phyloP scores from a whole-genome alignment of 1,140 invertebrate genomes.

The Yoshiicerus persimilis region DNA sequence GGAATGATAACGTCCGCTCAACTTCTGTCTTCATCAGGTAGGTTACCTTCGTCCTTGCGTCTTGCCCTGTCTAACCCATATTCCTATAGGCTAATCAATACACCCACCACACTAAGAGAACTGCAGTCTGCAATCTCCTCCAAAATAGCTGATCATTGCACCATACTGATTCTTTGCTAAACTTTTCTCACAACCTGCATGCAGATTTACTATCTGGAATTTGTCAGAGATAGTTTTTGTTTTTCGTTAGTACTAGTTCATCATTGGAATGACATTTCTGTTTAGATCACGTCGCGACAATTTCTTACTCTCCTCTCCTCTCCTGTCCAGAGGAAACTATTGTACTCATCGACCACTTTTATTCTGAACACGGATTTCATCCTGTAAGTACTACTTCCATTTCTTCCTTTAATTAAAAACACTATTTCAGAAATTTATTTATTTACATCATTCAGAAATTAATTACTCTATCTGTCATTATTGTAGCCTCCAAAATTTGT shows the following conservation, averaged over 20 bases:
- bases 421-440: too few relatives aligned
- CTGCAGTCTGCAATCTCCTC: too few relatives aligned
- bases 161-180: too few relatives aligned
- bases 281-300: not conserved
- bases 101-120: too few relatives aligned
- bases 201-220: not conserved
- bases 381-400: slow-evolving; percentile 16
- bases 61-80: not conserved
- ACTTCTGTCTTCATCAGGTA: not conserved
- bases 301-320: not conserved
- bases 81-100: too few relatives aligned
- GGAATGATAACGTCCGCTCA: slow-evolving; percentile 25
- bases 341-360: slow-evolving; percentile 34
- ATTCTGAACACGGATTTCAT: slow-evolving; percentile 36
- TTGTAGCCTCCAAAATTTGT: not conserved
- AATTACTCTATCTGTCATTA: not conserved
- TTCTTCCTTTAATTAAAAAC: too few relatives aligned
- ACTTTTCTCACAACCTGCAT: too few relatives aligned
- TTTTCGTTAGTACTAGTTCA: not conserved
- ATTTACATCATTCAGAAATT: too few relatives aligned
- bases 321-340: slow-evolving; percentile 9
- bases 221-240: not conserved
- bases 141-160: too few relatives aligned
- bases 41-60: not conserved
- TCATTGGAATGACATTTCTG: not conserved